phyloP scores from a whole-genome alignment of 2,797 vertebrate species.

The Falco concolor region DNA sequence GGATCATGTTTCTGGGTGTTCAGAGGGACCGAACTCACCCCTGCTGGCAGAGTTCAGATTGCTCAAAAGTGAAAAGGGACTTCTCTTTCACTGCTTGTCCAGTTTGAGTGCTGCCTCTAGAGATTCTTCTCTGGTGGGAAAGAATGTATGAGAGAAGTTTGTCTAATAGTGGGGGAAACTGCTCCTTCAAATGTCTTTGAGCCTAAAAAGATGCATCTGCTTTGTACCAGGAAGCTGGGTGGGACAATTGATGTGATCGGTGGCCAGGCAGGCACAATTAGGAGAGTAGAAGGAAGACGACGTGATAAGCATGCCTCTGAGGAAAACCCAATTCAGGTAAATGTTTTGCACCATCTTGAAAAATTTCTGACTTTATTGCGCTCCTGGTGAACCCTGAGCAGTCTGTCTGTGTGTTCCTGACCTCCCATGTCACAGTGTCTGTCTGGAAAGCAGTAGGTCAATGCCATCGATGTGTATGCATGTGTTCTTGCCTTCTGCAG shows the following conservation, averaged over 20 bases:
- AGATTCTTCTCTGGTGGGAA: background rate
- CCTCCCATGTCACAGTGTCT: background rate
- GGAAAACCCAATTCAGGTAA: conserved; percentile 75
- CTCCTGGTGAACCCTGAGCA: background rate
- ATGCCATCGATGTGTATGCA: fast-evolving
- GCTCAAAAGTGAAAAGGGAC: background rate
- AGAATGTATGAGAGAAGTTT: background rate
- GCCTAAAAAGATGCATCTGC: background rate
- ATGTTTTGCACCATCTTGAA: background rate
- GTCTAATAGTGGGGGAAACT: background rate
- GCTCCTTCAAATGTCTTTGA: background rate
- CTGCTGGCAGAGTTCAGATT: background rate
- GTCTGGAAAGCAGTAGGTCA: background rate
- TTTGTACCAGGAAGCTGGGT: conserved; percentile 71
- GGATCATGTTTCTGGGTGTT: background rate
- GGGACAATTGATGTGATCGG: conserved; percentile 73
- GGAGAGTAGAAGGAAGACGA: conserved; percentile 71
- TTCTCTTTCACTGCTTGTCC: background rate
- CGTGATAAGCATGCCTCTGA: conserved; percentile 72
- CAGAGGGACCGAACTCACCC: background rate
- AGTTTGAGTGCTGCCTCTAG: background rate
- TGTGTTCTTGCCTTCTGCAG: background rate
- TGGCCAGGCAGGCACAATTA: conserved; percentile 72
- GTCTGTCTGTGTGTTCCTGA: background rate
- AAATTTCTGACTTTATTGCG: background rate